phyloP scores from a whole-genome alignment of 2,888 invertebrate genomes.

The Andrena minutula region DNA sequence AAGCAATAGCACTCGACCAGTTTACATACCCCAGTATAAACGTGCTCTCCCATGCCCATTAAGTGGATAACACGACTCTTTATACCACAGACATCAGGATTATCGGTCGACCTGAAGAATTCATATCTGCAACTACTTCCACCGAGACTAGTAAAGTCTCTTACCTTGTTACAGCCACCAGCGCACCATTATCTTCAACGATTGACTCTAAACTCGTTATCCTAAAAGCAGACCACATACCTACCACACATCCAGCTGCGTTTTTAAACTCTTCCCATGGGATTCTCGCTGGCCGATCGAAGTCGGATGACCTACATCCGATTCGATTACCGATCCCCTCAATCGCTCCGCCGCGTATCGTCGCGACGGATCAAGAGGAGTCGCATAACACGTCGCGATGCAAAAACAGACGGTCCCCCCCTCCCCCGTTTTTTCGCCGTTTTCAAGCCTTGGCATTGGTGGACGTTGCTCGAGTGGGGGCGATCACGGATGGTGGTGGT shows the following conservation, averaged over 20 bases:
- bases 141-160: background rate
- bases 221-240: too few relatives aligned
- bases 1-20: background rate
- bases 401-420: slow-evolving; percentile 10
- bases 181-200: too few relatives aligned
- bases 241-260: too few relatives aligned
- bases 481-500: slow-evolving; percentile 47
- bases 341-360: slow-evolving; percentile 6
- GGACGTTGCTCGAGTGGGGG: slow-evolving; percentile 35
- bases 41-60: background rate
- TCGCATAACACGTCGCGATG: background rate
- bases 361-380: background rate
- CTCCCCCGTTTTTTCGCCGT: slow-evolving; percentile 29
- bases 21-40: background rate
- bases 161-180: background rate
- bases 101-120: background rate
- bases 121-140: background rate
- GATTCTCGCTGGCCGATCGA: slow-evolving; percentile 5
- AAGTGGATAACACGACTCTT: background rate
- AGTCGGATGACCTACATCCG: slow-evolving; percentile 36
- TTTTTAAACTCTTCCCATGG: too few relatives aligned
- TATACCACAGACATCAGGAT: background rate
- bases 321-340: slow-evolving; percentile 8
- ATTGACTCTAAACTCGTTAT: too few relatives aligned
- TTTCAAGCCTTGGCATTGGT: slow-evolving; percentile 69